phyloP scores from a whole-genome alignment of 2,113 vertebrate species.

The Podilymbus podiceps region DNA sequence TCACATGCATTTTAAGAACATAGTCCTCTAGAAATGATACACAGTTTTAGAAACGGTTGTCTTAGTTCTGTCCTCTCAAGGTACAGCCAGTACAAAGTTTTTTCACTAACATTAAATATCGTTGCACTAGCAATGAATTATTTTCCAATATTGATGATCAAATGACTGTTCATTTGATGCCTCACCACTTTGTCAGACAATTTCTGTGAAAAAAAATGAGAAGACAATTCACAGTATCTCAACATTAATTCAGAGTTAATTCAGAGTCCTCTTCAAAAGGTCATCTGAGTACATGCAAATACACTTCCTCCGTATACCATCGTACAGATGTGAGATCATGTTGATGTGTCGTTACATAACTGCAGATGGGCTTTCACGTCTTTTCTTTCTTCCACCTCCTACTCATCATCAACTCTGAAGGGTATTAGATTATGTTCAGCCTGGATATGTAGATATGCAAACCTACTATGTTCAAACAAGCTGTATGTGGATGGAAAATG shows the following conservation, averaged over 20 bases:
- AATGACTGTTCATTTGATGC: not conserved
- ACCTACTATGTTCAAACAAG: not conserved
- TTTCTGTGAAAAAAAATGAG: not conserved
- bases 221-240: not conserved
- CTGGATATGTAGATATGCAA: not conserved
- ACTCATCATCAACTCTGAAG: not conserved
- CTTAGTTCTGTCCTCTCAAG: not conserved
- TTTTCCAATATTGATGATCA: not conserved
- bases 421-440: not conserved
- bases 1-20: not conserved
- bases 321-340: not conserved
- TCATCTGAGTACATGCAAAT: not conserved
- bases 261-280: not conserved
- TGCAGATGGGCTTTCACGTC: not conserved
- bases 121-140: not conserved
- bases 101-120: not conserved
- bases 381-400: not conserved
- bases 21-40: not conserved
- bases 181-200: not conserved
- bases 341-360: not conserved
- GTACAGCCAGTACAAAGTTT: not conserved
- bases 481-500: not conserved
- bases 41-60: not conserved
- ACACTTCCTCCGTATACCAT: not conserved
- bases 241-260: rapidly evolving